Evolutionary conservation across 2,888 invertebrate species (phyloP).

Genomic region (Rhimphoctona megacephalus): DNA sequence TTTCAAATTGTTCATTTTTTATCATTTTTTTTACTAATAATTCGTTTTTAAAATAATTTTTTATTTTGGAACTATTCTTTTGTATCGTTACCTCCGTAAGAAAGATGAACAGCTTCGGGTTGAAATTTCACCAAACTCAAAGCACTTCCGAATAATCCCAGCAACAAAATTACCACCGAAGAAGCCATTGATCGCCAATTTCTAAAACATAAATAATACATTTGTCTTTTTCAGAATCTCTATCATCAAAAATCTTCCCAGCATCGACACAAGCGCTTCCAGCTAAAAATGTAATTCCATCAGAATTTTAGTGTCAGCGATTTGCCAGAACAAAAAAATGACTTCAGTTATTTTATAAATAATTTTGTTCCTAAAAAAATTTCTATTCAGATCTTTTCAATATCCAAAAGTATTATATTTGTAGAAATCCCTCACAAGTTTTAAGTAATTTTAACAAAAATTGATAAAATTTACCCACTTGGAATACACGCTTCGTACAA

Average conservation of each 20-base stretch:
- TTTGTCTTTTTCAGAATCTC: not conserved
- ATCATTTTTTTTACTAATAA: not conserved
- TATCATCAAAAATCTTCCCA: not conserved
- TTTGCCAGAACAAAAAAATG: not conserved
- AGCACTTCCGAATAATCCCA: slow-evolving; percentile 65
- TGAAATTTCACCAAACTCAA: slow-evolving; percentile 84
- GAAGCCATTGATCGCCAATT: slow-evolving; percentile 15
- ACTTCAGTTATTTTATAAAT: no score
- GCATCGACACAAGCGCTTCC: not conserved
- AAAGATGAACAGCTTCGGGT: slow-evolving; percentile 89
- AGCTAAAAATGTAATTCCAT: not conserved
- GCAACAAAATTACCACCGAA: slow-evolving; percentile 39
- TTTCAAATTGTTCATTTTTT: not conserved
- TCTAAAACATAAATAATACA: not conserved
- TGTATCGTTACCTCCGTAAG: slow-evolving; percentile 87
- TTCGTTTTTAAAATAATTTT: no score
- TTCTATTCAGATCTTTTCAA: not conserved
- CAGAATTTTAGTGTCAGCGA: not conserved
- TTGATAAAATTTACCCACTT: no score
- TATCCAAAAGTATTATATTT: not conserved
- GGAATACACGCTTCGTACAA: no score
- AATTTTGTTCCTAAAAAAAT: not conserved
- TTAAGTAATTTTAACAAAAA: no score
- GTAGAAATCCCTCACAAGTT: not conserved
- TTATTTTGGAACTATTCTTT: not conserved